Base-by-base conservation (phyloP, 1,140 invertebrate species). In the Phocides pigmalion region DNA sequence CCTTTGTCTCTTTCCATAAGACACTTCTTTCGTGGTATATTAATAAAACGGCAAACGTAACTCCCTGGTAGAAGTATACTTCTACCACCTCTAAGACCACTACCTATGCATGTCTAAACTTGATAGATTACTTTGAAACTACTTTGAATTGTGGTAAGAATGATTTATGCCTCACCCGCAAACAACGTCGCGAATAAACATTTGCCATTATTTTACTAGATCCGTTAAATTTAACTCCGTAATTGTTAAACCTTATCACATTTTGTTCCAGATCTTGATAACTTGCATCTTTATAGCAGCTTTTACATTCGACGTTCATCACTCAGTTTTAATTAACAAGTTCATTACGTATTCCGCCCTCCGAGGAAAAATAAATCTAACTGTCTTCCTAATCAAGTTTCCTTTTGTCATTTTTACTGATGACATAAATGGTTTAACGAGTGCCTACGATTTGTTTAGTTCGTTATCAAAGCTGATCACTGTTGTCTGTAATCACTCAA, bases 291-390 rank as follows among this genome's bases (percentile, higher is more conserved):
- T 78, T 72, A 81, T 74, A 79, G 59, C 74, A 71, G 63, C 64
- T 72, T 76, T 79, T 79, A 75, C 72, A 75, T 79, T 72, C 66
- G 46, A 61, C 50, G 68, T 71, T 76, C 70, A 79, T 79, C 64
- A 71, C 67, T 68, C 61, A 51, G 63, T 76, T 77, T 80, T 79
- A 77, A 79, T 81, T 75, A 81, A 76, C 70, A 65, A 68, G 58
- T 75, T 81, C 76, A 75, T 77, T 76, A 75, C 63, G 67, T 71
- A 73, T 76, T 69, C 74, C 41, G 61, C 32, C 42, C 49, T 50
- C 22, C 41, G 54, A 49, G 61, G 56, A 70, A 68, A 71, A 76
- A 70, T 76, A 68, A 67, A 66, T 66, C 59, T 37, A 28, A 49
- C 28, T 37, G 54, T 50, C 56, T 44, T 59, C 41, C 17, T 47